Conservation (phyloP, 1,140 invertebrate species). For the Paraescarpia echinospica region DNA sequence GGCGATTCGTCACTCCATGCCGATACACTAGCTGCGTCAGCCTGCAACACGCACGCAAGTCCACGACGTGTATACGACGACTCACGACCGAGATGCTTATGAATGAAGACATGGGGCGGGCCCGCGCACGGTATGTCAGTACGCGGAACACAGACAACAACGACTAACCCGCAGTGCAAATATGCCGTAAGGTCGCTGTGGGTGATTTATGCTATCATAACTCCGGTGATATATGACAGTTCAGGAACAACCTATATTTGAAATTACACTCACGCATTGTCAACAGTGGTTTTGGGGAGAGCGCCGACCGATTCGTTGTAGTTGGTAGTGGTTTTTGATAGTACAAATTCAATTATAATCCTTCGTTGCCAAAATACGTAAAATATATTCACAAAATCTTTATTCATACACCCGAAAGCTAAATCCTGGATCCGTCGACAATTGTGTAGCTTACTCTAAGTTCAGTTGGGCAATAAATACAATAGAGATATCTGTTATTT, state of each 20-base stretch:
- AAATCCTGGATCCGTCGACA: not conserved
- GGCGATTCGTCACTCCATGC: not conserved
- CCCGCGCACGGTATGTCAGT: not conserved
- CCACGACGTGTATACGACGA: not conserved
- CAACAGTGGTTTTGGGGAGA: not conserved
- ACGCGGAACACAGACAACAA: not conserved
- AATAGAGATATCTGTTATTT: not conserved
- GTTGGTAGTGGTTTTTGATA: not conserved
- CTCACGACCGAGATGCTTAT: not conserved
- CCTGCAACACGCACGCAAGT: not conserved
- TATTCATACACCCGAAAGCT: not conserved
- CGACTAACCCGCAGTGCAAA: not conserved
- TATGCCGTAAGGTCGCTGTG: not conserved
- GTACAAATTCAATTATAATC: not conserved
- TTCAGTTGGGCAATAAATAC: not conserved
- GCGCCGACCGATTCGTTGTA: not conserved
- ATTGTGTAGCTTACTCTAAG: not conserved
- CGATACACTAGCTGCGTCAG: not conserved
- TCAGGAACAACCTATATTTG: not conserved
- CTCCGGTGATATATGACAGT: not conserved
- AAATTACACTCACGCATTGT: not conserved
- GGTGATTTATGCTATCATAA: not conserved
- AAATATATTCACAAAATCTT: not conserved
- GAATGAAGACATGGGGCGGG: not conserved
- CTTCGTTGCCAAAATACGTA: not conserved